Percentiles rank a stretch among this genome's conserved stretches.
phyloP scores from a whole-genome alignment of 2,797 vertebrate genomes.

The Diplodus puntazzo region DNA sequence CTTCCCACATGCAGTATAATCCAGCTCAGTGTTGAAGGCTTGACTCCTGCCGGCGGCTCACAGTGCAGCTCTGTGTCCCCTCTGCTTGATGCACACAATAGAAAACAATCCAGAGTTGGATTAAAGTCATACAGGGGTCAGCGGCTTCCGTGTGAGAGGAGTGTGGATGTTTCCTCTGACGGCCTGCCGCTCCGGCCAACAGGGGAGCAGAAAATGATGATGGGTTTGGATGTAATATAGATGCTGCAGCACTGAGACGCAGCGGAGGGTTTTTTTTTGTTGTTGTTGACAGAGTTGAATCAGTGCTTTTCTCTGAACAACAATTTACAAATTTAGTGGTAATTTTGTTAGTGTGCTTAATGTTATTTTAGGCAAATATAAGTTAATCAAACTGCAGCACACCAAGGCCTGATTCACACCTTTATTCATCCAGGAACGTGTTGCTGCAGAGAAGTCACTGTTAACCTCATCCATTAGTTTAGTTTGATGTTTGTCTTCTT shows the following conservation, averaged over 20 bases:
- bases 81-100: conserved; percentile 58
- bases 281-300: background rate
- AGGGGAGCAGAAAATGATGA: conserved; percentile 23
- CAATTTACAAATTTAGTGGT: conserved; percentile 4
- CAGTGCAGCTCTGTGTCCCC: conserved; percentile 40
- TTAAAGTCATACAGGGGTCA: conserved; percentile 75
- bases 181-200: conserved; percentile 19
- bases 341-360: background rate
- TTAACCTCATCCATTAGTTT: background rate
- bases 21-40: conserved; percentile 62
- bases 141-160: conserved; percentile 53
- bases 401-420: conserved; percentile 1
- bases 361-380: conserved; percentile 2
- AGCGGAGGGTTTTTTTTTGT: background rate
- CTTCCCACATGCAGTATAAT: conserved; percentile 56
- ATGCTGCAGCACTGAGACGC: background rate
- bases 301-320: background rate
- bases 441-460: background rate
- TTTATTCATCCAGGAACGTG: background rate
- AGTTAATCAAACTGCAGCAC: conserved; percentile 2
- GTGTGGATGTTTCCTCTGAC: conserved; percentile 51
- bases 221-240: conserved; percentile 17
- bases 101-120: conserved; percentile 64
- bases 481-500: background rate
- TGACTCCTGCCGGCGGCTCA: conserved; percentile 57